Base-by-base conservation (phyloP, 2,888 invertebrate species). In the Lypha dubia region DNA sequence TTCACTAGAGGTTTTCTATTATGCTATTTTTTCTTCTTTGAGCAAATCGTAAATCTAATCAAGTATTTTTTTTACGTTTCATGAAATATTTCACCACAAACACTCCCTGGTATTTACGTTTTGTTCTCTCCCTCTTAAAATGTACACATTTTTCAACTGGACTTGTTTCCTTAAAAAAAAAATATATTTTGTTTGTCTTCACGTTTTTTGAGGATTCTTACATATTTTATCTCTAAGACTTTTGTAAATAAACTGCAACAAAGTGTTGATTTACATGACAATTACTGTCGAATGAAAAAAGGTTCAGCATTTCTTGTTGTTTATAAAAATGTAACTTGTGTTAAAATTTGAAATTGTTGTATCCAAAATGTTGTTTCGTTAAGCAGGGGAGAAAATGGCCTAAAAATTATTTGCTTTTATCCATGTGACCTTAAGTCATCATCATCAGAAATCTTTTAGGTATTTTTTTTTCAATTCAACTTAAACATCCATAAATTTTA, bases 31-130 rank as follows among this genome's bases (percentile, higher is more conserved):
- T 38, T 81, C 60, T 86, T 83, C 80, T 32, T 81, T 58, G 83
- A 79, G 70, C 86, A 87, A 88, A 89, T 90, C 89, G 88, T 88
- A 90, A 90, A 90, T 90, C 90, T 90, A 89, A 89, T 89, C 89
- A 89, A n/a, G n/a, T n/a, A 88, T 89, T 89, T 88, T 81, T 70
- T 79, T 76, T 63, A 83, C 85, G 85, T 86, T 86, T 86, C 85
- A 86, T 87, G 86, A 87, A 86, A 87, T 87, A 87, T 86, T 87
- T 87, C 80, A 86, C 70, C 82, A 73, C 73, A 67, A 86, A 84
- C 86, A 87, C 87, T 84, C 86, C 87, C 86, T 71, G 46, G 79
- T 85, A 56, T 56, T 56, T 28, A 1, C 11, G 81, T 62, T 41
- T 65, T 28, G n/a, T n/a, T n/a, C n/a, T n/a, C n/a, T n/a, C n/a